A percentile compares a stretch with the other conserved stretches of the same genome.
These are phyloP conservation scores for Nomada fabriciana DNA, from an alignment of 2,888 invertebrate species.

Conservation along the genomic window DNA sequence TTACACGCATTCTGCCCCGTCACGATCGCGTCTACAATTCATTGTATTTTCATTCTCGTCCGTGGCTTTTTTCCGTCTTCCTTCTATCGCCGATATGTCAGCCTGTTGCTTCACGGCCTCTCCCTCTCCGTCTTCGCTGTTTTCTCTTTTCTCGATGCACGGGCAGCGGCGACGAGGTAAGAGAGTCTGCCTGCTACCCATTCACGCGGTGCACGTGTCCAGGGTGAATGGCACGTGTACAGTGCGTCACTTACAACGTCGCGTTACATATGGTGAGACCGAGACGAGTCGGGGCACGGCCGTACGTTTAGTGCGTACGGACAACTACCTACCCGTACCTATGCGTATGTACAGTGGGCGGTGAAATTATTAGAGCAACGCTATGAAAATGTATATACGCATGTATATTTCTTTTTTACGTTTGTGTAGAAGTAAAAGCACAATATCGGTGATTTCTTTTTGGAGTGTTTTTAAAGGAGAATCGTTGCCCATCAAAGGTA, in stretches of 20 bases:
- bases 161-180: slow-evolving; percentile 39
- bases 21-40: neutral
- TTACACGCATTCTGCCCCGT: neutral
- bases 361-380: no score
- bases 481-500: no score
- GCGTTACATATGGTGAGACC: slow-evolving; percentile 45
- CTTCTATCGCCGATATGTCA: slow-evolving; percentile 58
- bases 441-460: no score
- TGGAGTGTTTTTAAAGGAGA: no score
- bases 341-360: no score
- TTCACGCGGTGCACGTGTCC: slow-evolving; percentile 73
- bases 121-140: slow-evolving; percentile 41
- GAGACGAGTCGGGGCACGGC: slow-evolving; percentile 32
- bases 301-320: slow-evolving; percentile 16
- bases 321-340: neutral
- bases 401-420: no score
- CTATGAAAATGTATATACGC: no score
- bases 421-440: no score
- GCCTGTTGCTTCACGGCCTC: slow-evolving; percentile 66
- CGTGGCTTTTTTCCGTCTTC: slow-evolving; percentile 26
- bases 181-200: slow-evolving; percentile 56
- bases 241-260: slow-evolving; percentile 50
- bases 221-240: slow-evolving; percentile 74
- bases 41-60: neutral
- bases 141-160: slow-evolving; percentile 50